Evolutionary conservation across 1,140 invertebrate genomes (phyloP), one percentile per base, ranked within the genome.

Genomic region (Solenopsis invicta): DNA sequence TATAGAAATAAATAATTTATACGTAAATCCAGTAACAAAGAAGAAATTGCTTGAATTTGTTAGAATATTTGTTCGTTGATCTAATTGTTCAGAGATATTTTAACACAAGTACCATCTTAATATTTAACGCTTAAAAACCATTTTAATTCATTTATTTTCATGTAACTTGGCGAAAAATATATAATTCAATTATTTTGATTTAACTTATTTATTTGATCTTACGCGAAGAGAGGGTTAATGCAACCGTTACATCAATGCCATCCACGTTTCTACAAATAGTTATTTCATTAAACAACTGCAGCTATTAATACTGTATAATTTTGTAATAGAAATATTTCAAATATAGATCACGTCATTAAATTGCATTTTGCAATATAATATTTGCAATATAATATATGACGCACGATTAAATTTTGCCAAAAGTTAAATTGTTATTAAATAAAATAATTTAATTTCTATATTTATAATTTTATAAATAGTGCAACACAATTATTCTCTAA

Each of bases 191-290:
- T 8, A 62, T n/a, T 69, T 54, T 18, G 4, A 24, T 48, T 21
- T 80, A 16, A 0, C 4, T n/a, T 81, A 81, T 81, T 41, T 69
- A 81, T 69, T 71, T 56, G 2, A 45, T 54, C n/a, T 24, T 13
- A 56, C 8, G 4, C 13, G 41, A 29, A 18, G 34, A 41, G 9
- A 45, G 13, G 6, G 71, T 69, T 69, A 69, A 80, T 81, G 9
- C 77, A 54, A 9, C 13, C 45, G 4, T 80, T 54, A 37, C 34
- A 69, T 80, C 62, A 80, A 69, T 59, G 34, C 48, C 62, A 78
- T 67, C 64, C 29, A 81, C 54, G 34, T 10, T n/a, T 21, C 48
- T n/a, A 48, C 77, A 80, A 69, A 80, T 80, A 80, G 62, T 62
- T 54, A 56, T n/a, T 81, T 9, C 34, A 81, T 54, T 81, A 71